These are phyloP conservation scores for Ciconia stormi DNA, from an alignment of 2,113 vertebrate species.

Conservation along the genomic window DNA sequence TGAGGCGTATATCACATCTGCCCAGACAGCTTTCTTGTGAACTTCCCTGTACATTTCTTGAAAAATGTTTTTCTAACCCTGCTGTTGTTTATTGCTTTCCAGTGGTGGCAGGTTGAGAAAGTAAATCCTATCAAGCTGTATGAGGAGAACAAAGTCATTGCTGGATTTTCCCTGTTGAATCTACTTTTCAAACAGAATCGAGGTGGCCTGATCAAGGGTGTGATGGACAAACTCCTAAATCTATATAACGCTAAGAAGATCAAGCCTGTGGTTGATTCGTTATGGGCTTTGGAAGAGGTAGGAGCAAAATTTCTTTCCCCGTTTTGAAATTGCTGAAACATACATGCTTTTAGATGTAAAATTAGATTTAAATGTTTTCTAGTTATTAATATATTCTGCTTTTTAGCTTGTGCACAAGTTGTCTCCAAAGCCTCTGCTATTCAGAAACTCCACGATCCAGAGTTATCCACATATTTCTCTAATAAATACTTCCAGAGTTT, in stretches of 20 bases:
- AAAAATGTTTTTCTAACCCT: neutral
- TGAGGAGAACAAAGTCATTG: conserved; percentile 97
- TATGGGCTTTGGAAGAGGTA: conserved; percentile 99
- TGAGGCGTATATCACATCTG: neutral
- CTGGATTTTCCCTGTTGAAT: conserved; percentile 94
- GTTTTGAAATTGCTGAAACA: neutral
- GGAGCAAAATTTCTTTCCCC: neutral
- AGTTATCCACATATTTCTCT: neutral
- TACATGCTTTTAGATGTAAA: neutral
- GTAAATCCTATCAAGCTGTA: conserved; percentile 98
- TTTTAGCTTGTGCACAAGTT: neutral
- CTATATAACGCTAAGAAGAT: conserved; percentile 92
- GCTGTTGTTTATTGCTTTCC: conserved; percentile 21
- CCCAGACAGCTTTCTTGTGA: neutral
- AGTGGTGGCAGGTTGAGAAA: conserved; percentile 99
- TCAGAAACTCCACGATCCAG: neutral
- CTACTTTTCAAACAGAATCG: conserved; percentile 95
- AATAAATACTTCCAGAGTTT: neutral
- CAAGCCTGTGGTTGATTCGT: conserved; percentile 92
- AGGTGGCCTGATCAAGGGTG: conserved; percentile 78
- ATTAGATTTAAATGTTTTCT: neutral
- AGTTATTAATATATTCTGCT: neutral
- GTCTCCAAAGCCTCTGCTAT: neutral
- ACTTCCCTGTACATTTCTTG: neutral
- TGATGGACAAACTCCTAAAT: conserved; percentile 87